Evolutionary conservation across 1,140 invertebrate species (phyloP).

Genomic region (Conus betulinus): DNA sequence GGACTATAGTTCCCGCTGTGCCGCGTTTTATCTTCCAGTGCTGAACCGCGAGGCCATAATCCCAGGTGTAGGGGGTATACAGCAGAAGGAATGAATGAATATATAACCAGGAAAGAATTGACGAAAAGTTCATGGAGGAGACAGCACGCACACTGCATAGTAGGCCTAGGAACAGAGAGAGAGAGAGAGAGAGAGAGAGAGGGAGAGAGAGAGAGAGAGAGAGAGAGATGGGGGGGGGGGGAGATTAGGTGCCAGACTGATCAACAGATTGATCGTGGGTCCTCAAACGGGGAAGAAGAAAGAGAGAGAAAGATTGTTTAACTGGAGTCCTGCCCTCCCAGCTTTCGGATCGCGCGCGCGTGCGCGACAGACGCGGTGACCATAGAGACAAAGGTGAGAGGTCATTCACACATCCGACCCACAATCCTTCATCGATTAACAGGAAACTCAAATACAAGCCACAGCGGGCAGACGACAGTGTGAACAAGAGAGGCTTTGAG

Average conservation of each 20-base stretch:
- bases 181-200: no score
- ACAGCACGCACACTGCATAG: not conserved
- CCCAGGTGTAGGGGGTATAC: not conserved
- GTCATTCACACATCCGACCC: not conserved
- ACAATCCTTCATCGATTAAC: slow-evolving; percentile 4
- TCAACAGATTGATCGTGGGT: no score
- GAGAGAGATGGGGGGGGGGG: no score
- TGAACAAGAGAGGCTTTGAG: not conserved
- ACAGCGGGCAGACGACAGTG: not conserved
- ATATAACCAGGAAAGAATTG: not conserved
- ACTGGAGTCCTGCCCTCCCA: not conserved
- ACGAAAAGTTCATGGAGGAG: not conserved
- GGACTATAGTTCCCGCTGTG: not conserved
- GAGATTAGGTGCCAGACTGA: no score
- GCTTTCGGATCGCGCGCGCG: not conserved
- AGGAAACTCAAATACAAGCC: not conserved
- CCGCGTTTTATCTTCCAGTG: not conserved
- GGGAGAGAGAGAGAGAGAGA: no score
- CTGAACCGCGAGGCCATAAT: not conserved
- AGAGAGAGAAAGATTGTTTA: no score
- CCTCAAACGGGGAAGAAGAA: no score
- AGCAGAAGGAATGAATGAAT: not conserved
- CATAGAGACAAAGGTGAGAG: slow-evolving; percentile 22
- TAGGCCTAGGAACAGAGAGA: not conserved
- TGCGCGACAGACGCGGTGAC: slow-evolving; percentile 13